Evolutionary conservation across 2,888 invertebrate genomes (phyloP).

Genomic region (Lamproptera curius): DNA sequence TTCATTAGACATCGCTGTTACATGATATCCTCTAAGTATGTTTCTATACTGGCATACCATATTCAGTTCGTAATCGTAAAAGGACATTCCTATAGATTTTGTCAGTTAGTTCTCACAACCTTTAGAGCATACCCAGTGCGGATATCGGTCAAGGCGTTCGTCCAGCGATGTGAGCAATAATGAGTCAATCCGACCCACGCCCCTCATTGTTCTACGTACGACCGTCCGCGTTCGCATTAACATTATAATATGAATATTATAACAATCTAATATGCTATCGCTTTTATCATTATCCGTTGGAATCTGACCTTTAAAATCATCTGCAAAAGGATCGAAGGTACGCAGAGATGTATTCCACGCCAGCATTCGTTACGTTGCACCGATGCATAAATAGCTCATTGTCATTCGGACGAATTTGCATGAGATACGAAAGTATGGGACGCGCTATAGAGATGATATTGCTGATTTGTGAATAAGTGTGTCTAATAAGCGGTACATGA

Average conservation of each 20-base stretch:
- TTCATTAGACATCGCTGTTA: no score
- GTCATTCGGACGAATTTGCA: constrained; percentile 70
- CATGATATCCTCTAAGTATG: no score
- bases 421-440: constrained; percentile 69
- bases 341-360: no score
- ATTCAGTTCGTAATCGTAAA: constrained; percentile 15
- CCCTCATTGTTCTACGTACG: constrained; percentile 68
- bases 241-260: constrained; percentile 63
- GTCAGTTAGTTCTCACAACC: constrained; percentile 33
- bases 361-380: constrained; percentile 29
- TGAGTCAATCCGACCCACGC: constrained; percentile 72
- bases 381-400: constrained; percentile 64
- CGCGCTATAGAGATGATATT: constrained; percentile 48
- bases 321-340: constrained; percentile 16
- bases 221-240: constrained; percentile 57
- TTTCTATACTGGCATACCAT: neutral
- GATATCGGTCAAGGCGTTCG: constrained; percentile 70
- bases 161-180: constrained; percentile 57
- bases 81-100: constrained; percentile 23
- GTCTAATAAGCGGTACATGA: constrained; percentile 31
- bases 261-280: constrained; percentile 33
- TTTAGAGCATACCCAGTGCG: constrained; percentile 36
- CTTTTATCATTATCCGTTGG: constrained; percentile 7
- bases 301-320: constrained; percentile 26
- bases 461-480: constrained; percentile 42